Evolutionary conservation across 2,888 invertebrate genomes (phyloP), one percentile per base, ranked within the genome.

Genomic region (Coremacera marginata): DNA sequence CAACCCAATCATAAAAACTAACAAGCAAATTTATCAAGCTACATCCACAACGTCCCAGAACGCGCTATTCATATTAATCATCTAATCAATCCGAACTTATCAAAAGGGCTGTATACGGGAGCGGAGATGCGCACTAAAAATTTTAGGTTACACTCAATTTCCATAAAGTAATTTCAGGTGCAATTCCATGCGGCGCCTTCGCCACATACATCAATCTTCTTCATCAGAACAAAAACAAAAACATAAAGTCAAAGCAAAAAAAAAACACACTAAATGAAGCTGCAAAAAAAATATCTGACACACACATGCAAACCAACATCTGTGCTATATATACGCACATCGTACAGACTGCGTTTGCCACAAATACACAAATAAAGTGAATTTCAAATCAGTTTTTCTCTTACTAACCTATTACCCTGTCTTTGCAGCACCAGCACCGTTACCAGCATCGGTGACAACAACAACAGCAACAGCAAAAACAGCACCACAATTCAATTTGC

Each of bases 131-230:
- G 11, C 51, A 22, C 19, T 14, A 22, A 37, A 65, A 65, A 9
- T 51, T 44, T 51, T 51, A 31, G 16, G 37, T n/a, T 5, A 3
- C 14, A 68, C 68, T 16, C 63, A 73, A 77, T 77, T 79, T 77
- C 70, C 77, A 79, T 79, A 74, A 74, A 79, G 71, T 52, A 79
- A 81, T 76, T 79, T 77, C 70, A 65, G 70, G 70, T 55, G 70
- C 80, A 75, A 79, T 80, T 80, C 78, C 78, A 71, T 76, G 70
- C 27, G 25, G 27, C 75, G 79, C 65, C 79, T 63, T 25, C 44
- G 22, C 1, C 22, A 22, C 9, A 72, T 74, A 67, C 76, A 79
- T 79, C 77, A 77, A 77, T 77, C 77, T 76, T 76, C 44, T 72
- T 9, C n/a, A 22, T 60, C 16, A 2, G 0, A 25, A 9, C 8